A percentile compares a stretch with the other conserved stretches of the same genome.
Evolutionary conservation across 2,888 invertebrate genomes (phyloP).

Genomic region (Creontiades dilutus): DNA sequence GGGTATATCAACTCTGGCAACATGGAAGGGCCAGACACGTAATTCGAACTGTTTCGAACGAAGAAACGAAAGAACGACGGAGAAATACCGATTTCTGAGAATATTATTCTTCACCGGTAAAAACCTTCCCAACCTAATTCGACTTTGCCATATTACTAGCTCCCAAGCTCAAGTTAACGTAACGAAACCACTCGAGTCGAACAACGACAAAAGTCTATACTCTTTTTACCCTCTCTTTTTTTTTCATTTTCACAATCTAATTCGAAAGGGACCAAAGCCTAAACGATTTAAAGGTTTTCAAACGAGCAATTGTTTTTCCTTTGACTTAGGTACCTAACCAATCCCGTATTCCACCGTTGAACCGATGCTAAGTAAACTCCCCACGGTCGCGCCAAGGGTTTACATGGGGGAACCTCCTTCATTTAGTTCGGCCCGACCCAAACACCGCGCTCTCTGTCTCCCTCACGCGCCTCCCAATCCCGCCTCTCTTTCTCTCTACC

Average conservation of each 20-base stretch:
- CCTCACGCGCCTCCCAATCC: not conserved
- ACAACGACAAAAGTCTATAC: not conserved
- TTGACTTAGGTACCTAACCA: not conserved
- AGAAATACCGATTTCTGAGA: no score
- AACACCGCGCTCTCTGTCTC: not conserved
- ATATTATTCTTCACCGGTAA: no score
- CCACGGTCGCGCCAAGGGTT: not conserved
- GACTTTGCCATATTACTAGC: no score
- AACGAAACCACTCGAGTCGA: not conserved
- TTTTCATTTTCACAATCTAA: not conserved
- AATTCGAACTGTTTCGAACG: no score
- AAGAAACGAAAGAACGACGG: no score
- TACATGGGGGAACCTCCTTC: conserved; percentile 11
- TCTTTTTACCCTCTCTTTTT: not conserved
- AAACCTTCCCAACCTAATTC: no score
- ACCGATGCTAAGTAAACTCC: conserved; percentile 20
- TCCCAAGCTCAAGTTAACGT: not conserved
- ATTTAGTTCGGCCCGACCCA: not conserved
- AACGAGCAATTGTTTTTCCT: conserved; percentile 15
- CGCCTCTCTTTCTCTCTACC: not conserved
- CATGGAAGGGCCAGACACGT: no score
- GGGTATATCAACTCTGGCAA: no score
- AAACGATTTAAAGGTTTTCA: conserved; percentile 8
- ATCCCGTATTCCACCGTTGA: conserved; percentile 1
- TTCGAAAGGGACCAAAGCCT: not conserved